Base-by-base conservation (phyloP, 1,140 invertebrate genomes). In the Luehdorfia chinensis region DNA sequence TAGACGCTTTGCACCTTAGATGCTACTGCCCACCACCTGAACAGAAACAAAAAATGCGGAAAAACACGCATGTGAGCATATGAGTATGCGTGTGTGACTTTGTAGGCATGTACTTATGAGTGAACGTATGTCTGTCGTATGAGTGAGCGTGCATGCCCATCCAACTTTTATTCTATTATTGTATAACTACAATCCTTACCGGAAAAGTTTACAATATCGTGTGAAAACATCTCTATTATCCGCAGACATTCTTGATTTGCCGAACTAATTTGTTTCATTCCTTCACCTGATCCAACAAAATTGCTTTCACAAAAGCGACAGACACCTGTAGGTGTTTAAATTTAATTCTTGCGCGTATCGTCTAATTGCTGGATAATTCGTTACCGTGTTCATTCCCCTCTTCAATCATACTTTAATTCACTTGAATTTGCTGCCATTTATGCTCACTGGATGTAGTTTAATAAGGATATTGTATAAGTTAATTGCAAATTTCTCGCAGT, bases 351-450 rank as follows among this genome's bases (percentile, higher is more conserved):
- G 33, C 49, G 61, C 43, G 47, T 47, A 46, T 66, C 58, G 55
- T 58, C 30, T 66, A 66, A 66, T 61, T 66, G 55, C 49, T 48
- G 14, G 28, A 55, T 50, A 48, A 55, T 66, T 61, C 58, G 50
- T 66, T 52, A 48, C 49, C 23, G 31, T 15, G 39, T 48, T 27
- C 44, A 19, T 7, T 4, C 33, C 15, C 33, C 14, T 4, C 33
- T n/a, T 15, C 18, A n/a, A 8, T 12, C 11, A 1, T 31, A 12
- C 15, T 33, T 14, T 33, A 33, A 33, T 33, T 33, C 31, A 33
- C 6, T 33, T 33, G 14, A 33, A 33, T 33, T 33, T 33, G 6
- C 31, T 8, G 15, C 31, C 8, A 33, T 33, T 33, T 33, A 16
- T 33, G 31, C 15, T 33, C 31, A 33, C 31, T 16, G 31, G 31